Evolutionary conservation across 1,140 invertebrate species (phyloP).

Genomic region (Schlechtendalia chinensis): DNA sequence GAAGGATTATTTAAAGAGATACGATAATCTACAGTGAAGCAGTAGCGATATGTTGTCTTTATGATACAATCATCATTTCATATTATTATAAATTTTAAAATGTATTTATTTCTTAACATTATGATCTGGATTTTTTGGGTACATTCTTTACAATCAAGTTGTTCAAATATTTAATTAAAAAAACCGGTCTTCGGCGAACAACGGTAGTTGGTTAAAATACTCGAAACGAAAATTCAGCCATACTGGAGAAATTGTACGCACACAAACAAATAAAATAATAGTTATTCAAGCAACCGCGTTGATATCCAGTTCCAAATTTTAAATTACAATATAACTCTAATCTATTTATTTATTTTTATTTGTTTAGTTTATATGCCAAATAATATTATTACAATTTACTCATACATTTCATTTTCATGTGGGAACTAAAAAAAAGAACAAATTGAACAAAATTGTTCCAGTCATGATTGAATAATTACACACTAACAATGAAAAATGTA

Average conservation of each 20-base stretch:
- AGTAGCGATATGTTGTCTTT: no score
- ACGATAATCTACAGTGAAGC: no score
- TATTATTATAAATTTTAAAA: background rate
- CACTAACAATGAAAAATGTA: no score
- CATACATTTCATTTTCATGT: no score
- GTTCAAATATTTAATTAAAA: background rate
- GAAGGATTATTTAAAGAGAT: no score
- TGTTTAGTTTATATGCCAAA: no score
- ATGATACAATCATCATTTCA: background rate
- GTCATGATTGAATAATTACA: no score
- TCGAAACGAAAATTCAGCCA: background rate
- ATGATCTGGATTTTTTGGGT: background rate
- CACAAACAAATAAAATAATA: background rate
- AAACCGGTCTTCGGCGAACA: background rate
- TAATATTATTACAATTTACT: no score
- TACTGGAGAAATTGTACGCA: background rate
- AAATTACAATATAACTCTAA: no score
- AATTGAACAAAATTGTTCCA: no score
- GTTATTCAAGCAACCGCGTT: background rate
- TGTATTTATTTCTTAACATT: background rate
- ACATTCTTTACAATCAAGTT: conserved; percentile 4
- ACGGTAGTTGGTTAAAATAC: background rate
- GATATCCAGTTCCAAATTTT: background rate
- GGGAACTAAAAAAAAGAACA: no score
- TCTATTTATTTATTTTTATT: no score